phyloP scores from a whole-genome alignment of 2,113 vertebrate genomes.

The Poicephalus gulielmi region DNA sequence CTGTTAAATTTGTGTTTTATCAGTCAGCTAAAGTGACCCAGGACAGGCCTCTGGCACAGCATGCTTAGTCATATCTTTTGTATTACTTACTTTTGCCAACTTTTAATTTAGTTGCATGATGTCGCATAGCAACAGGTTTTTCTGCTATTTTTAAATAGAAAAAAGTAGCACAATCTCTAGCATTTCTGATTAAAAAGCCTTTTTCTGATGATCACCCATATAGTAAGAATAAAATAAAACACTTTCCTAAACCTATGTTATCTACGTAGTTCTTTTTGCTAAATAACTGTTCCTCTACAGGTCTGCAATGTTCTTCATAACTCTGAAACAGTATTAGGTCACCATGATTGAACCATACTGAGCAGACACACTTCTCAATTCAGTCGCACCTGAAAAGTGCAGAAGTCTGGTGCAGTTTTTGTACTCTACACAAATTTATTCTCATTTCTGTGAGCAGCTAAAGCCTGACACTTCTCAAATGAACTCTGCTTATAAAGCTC shows the following conservation, averaged over 20 bases:
- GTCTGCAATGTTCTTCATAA: not conserved
- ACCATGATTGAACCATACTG: not conserved
- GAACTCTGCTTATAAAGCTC: not conserved
- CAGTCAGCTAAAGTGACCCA: not conserved
- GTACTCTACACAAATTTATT: not conserved
- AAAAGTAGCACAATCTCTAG: not conserved
- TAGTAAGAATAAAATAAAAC: not conserved
- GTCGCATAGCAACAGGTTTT: not conserved
- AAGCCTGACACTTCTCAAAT: not conserved
- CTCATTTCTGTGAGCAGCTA: not conserved
- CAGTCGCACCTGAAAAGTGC: not conserved
- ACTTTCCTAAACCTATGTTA: not conserved
- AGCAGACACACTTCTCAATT: not conserved
- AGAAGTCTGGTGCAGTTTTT: not conserved
- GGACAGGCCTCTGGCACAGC: not conserved
- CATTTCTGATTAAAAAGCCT: not conserved
- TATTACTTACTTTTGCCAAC: not conserved
- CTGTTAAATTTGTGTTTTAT: not conserved
- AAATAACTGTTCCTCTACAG: not conserved
- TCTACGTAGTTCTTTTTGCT: not conserved
- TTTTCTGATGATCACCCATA: not conserved
- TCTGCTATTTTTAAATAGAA: not conserved
- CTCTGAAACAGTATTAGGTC: not conserved
- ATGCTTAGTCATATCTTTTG: not conserved
- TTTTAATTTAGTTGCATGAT: not conserved